phyloP scores from a whole-genome alignment of 2,113 vertebrate species.

The Piliocolobus tephrosceles region DNA sequence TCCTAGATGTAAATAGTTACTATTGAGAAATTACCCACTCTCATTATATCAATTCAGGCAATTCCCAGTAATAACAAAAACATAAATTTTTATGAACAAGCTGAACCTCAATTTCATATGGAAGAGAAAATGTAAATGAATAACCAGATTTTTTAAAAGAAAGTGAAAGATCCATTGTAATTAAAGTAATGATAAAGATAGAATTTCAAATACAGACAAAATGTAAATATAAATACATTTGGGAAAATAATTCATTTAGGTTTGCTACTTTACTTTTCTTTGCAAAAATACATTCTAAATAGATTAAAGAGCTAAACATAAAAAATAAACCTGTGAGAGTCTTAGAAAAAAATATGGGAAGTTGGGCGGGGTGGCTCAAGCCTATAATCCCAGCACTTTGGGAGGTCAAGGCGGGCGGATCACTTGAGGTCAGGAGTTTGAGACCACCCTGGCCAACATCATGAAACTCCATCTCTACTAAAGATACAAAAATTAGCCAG shows the following conservation, averaged over 20 bases:
- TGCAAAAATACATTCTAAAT: neutral
- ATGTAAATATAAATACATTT: constrained; percentile 10
- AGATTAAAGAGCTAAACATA: too few species aligned
- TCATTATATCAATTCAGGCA: neutral
- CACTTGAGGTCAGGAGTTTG: too few species aligned
- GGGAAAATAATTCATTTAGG: constrained; percentile 7
- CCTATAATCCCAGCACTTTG: too few species aligned
- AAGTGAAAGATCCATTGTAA: neutral
- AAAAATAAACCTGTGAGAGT: too few species aligned
- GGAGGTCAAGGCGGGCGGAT: too few species aligned
- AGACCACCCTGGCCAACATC: too few species aligned
- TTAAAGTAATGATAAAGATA: neutral
- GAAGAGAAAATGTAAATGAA: neutral
- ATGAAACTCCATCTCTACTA: too few species aligned
- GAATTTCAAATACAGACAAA: neutral
- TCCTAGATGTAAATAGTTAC: neutral
- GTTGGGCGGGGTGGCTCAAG: too few species aligned
- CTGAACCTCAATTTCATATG: neutral
- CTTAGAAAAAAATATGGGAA: too few species aligned
- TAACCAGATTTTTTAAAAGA: neutral
- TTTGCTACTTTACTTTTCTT: neutral
- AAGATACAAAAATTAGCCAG: too few species aligned
- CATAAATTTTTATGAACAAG: neutral
- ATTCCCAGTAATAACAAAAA: constrained; percentile 25
- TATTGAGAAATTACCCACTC: neutral